Base-by-base conservation (phyloP, 2,888 invertebrate species). In the Merodon equestris region DNA sequence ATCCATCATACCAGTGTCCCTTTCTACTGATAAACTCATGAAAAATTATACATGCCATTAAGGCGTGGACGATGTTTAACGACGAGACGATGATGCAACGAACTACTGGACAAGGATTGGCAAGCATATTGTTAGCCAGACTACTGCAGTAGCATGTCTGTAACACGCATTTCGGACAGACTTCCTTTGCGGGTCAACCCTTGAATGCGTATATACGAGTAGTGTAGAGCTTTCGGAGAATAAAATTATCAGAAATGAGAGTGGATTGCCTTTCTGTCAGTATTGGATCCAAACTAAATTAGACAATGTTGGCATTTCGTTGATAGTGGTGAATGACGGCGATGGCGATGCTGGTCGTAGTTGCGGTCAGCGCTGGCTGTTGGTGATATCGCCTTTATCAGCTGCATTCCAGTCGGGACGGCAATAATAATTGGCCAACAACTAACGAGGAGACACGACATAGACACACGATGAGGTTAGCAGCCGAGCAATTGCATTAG, bases 211-310 rank as follows among this genome's bases (percentile, higher is more conserved):
- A n/a, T n/a, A n/a, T n/a, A n/a, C n/a, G n/a, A n/a, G n/a, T n/a
- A n/a, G n/a, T n/a, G n/a, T n/a, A n/a, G 15, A n/a, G 10, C 40
- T 10, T 27, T 27, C 14, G 14, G 13, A 19, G 67, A 53, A 77
- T 73, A 73, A 68, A 61, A 77, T 73, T 77, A 73, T 77, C 67
- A 53, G 67, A 73, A 77, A 73, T 73, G 77, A 73, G 73, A 77
- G 57, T 73, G 67, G 67, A 77, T 73, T 73, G 77, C 67, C 57
- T 54, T 66, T 72, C 61, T 73, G 67, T 77, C 77, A 77, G 67
- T 77, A 77, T 77, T 73, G 77, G 73, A 73, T 73, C 61, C 61
- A 73, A 77, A 77, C 73, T 77, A 77, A 77, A 77, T 77, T 73
- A 77, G 67, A 77, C 73, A 73, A 73, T 73, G 61, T 67, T 77